Evolutionary conservation across 1,140 invertebrate genomes (phyloP).

Genomic region (Asobara japonica): DNA sequence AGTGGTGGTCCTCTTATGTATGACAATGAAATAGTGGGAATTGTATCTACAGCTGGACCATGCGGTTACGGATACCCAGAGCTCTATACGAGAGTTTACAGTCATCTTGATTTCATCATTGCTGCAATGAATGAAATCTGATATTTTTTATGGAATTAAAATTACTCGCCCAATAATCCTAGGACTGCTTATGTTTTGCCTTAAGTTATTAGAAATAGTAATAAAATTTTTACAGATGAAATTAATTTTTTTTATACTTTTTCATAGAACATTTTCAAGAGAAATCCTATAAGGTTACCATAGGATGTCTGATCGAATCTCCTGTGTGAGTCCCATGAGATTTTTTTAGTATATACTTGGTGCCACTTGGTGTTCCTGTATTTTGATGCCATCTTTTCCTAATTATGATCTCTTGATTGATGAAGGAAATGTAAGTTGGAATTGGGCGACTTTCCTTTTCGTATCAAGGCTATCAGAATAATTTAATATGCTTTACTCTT

Average conservation of each 20-base stretch:
- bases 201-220: too few relatives aligned
- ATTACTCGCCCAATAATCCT: too few relatives aligned
- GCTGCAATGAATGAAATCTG: background rate
- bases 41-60: conserved; percentile 72
- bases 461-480: background rate
- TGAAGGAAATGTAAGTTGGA: background rate
- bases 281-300: too few relatives aligned
- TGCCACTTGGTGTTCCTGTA: too few relatives aligned
- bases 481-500: background rate
- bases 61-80: conserved; percentile 72
- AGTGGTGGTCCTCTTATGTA: conserved; percentile 36
- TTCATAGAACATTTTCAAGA: too few relatives aligned
- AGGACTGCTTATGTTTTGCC: too few relatives aligned
- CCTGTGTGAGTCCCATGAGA: too few relatives aligned
- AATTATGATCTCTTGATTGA: background rate
- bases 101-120: conserved; percentile 52
- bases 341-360: too few relatives aligned
- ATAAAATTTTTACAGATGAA: too few relatives aligned
- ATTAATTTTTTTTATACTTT: too few relatives aligned
- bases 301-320: too few relatives aligned
- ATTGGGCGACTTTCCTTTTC: background rate
- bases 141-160: background rate
- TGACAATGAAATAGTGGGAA: conserved; percentile 54
- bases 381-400: too few relatives aligned
- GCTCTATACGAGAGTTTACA: conserved; percentile 72